Percentiles rank a stretch among this genome's conserved stretches.
These are phyloP conservation scores for Eonycteris spelaea DNA, from an alignment of 2,113 vertebrate species.

Conservation along the genomic window DNA sequence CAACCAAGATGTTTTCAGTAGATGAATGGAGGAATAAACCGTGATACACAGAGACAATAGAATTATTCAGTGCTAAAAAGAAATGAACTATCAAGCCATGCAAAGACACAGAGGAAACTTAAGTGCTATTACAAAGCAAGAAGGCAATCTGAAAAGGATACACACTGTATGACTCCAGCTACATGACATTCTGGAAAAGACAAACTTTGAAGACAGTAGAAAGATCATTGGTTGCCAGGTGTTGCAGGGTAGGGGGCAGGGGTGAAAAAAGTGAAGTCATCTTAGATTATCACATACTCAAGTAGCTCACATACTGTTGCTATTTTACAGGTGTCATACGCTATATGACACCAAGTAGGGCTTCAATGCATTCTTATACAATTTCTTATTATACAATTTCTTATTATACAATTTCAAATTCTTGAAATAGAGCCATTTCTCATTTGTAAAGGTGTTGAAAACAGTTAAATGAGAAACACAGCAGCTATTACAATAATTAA, in stretches of 20 bases:
- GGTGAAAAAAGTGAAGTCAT: neutral
- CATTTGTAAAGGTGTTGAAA: too few relatives aligned
- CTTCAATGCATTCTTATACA: neutral
- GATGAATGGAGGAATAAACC: neutral
- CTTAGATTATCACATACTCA: neutral
- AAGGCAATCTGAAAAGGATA: neutral
- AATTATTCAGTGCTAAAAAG: neutral
- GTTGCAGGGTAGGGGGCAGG: rapidly evolving
- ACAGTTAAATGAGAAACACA: neutral
- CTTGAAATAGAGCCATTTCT: too few relatives aligned
- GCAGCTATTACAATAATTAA: neutral
- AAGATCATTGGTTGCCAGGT: neutral
- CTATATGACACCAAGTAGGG: neutral
- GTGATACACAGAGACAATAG: neutral
- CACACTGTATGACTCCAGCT: neutral
- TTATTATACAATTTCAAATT: too few relatives aligned
- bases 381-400: too few relatives aligned
- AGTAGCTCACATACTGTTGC: neutral
- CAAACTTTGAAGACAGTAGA: neutral
- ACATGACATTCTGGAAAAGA: neutral
- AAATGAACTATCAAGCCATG: neutral
- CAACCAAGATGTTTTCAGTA: neutral
- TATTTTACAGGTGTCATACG: neutral
- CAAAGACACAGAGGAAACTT: neutral
- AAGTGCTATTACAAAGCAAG: neutral